Conservation (phyloP, 2,113 vertebrate species). For the Sapajus apella region DNA sequence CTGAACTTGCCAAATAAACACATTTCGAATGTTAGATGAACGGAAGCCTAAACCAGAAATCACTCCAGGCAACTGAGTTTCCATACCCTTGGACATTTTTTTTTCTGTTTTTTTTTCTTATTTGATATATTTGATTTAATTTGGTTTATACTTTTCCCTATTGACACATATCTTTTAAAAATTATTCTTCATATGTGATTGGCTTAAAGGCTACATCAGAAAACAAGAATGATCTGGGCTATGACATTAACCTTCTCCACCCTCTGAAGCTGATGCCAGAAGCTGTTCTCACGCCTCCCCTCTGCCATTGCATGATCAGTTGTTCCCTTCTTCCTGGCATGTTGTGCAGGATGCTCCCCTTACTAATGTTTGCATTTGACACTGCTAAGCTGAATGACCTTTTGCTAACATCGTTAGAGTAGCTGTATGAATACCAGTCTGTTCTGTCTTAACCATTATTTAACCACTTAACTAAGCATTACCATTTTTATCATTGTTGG, state of each 20-base stretch:
- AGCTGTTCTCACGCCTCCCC: slow-evolving; percentile 88
- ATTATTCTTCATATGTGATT: slow-evolving; percentile 78
- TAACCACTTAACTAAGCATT: slow-evolving; percentile 16
- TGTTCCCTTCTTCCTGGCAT: slow-evolving; percentile 64
- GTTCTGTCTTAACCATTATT: slow-evolving; percentile 29
- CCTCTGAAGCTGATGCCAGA: slow-evolving; percentile 99
- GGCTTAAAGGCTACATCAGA: slow-evolving; percentile 78
- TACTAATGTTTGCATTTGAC: slow-evolving; percentile 73
- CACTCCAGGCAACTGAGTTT: slow-evolving; percentile 78
- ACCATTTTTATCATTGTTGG: neutral
- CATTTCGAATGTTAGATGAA: slow-evolving; percentile 11
- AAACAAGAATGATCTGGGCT: slow-evolving; percentile 78
- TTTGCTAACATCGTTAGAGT: slow-evolving; percentile 61
- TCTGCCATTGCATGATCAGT: slow-evolving; percentile 54
- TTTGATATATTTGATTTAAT: slow-evolving; percentile 61
- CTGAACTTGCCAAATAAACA: slow-evolving; percentile 33
- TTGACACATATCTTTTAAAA: slow-evolving; percentile 63
- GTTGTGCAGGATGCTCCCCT: slow-evolving; percentile 75
- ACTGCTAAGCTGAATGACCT: slow-evolving; percentile 50
- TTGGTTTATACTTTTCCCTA: slow-evolving; percentile 72
- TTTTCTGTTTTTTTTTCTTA: slow-evolving; percentile 64
- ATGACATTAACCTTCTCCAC: slow-evolving; percentile 89
- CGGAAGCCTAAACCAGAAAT: slow-evolving; percentile 70
- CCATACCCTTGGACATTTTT: slow-evolving; percentile 81
- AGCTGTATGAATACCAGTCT: slow-evolving; percentile 55